Conservation (phyloP, 35 echinoderm and acorn worm species). For the Lytechinus variegatus region DNA sequence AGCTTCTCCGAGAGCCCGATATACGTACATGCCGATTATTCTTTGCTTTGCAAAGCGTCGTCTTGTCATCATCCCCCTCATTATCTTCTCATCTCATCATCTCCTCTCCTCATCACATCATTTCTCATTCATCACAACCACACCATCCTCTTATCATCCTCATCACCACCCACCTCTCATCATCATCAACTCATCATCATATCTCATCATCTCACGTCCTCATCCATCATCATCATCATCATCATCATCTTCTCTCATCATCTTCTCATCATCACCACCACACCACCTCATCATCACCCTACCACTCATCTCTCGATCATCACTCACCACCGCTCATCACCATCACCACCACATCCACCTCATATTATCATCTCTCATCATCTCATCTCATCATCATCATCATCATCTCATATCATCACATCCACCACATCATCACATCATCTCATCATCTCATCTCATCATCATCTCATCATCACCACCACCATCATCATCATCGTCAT, state of each 20-base stretch:
- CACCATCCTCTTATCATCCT: not conserved
- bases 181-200: not conserved
- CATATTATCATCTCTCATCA: not conserved
- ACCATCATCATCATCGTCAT: too few relatives aligned
- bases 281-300: too few relatives aligned
- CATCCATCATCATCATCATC: not conserved
- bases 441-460: slow-evolving; percentile 24
- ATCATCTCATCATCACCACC: not conserved
- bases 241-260: too few relatives aligned
- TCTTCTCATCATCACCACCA: too few relatives aligned
- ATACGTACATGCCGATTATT: too few relatives aligned
- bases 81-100: not conserved
- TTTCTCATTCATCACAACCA: not conserved
- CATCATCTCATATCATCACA: not conserved
- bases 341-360: not conserved
- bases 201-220: not conserved
- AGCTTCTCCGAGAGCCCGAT: too few relatives aligned
- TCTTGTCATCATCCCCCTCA: not conserved
- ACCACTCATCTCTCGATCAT: too few relatives aligned
- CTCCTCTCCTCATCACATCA: not conserved
- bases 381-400: not conserved
- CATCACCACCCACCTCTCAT: not conserved
- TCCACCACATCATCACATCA: not conserved
- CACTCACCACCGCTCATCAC: not conserved
- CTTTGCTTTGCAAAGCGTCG: not conserved